Conservation (phyloP, 2,113 vertebrate genomes). For the Zosterops borbonicus region DNA sequence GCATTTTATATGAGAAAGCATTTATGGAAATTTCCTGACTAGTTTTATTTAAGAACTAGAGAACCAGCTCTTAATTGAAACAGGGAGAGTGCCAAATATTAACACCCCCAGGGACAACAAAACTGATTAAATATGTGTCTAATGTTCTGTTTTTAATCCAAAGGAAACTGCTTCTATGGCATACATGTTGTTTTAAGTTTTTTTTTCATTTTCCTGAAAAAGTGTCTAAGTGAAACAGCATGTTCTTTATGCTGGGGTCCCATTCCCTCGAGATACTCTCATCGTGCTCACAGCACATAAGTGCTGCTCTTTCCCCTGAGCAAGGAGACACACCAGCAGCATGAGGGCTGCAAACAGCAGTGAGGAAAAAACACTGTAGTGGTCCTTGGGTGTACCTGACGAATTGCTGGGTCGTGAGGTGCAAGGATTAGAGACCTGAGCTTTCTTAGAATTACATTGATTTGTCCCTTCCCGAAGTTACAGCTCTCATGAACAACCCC, state of each 20-base stretch:
- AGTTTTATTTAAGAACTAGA: slow-evolving; percentile 42
- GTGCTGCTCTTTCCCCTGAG: background rate
- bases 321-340: fast-evolving
- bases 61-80: slow-evolving; percentile 46
- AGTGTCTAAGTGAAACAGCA: slow-evolving; percentile 42
- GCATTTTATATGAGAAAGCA: background rate
- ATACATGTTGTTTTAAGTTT: slow-evolving; percentile 52
- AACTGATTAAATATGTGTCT: slow-evolving; percentile 62
- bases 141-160: slow-evolving; percentile 60
- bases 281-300: fast-evolving
- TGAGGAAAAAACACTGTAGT: background rate
- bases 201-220: slow-evolving; percentile 47
- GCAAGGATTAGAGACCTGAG: background rate
- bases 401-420: background rate
- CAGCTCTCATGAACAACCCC: background rate
- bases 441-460: background rate
- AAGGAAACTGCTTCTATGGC: background rate
- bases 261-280: background rate
- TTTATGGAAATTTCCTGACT: slow-evolving; percentile 38
- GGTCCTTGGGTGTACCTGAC: background rate
- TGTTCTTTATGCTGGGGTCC: slow-evolving; percentile 37
- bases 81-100: slow-evolving; percentile 47
- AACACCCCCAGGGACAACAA: slow-evolving; percentile 45
- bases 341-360: background rate
- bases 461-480: background rate